Base-by-base conservation (phyloP, 1,140 invertebrate species). In the Leptopilina clavipes region DNA sequence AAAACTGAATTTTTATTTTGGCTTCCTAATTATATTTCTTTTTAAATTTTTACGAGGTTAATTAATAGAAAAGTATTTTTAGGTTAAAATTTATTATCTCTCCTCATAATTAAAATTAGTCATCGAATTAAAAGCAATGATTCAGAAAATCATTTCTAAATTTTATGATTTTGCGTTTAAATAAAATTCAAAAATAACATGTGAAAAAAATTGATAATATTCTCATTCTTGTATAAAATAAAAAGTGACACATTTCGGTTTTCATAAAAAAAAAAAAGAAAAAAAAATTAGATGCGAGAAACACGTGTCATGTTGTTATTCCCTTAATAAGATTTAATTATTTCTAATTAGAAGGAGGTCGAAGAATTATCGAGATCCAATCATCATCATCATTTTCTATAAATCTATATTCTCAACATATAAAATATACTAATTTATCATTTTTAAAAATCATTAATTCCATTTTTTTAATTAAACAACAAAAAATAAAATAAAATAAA, bases 341-440 rank as follows among this genome's bases (percentile, higher is more conserved):
- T 59, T 59, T 59, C 56, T 59, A 59, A 59, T 59, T 59, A 59
- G 56, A 59, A 59, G 56, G 56, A 59, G 56, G 56, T 59, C 56
- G 12, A 59, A 59, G 56, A 59, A 59, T 59, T 59, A 59, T 59
- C 56, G 56, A 25, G 22, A 25, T 25, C 9, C 22, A 59, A 59
- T 25, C 17, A 14, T 44, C 12, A 56, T 19, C 7, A 11, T 48
- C 6, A 48, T 48, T 48, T 48, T 48, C 44, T 48, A n/a, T n/a
- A n/a, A n/a, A n/a, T n/a, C n/a, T n/a, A n/a, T 59, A 25, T 59
- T 2, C 10, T 25, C 56, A n/a, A 19, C 19, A 59, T 25, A 25
- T 25, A 31, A 2, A 19, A 54, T 19, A 12, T 14, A 19, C 12
- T 59, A 11, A 22, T 59, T 19, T 19, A 59, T 0, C 5, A 7